Percentiles rank a stretch among this genome's conserved stretches.
Evolutionary conservation across 2,797 vertebrate species (phyloP).

Genomic region (Tokudaia tokunoshimensis): DNA sequence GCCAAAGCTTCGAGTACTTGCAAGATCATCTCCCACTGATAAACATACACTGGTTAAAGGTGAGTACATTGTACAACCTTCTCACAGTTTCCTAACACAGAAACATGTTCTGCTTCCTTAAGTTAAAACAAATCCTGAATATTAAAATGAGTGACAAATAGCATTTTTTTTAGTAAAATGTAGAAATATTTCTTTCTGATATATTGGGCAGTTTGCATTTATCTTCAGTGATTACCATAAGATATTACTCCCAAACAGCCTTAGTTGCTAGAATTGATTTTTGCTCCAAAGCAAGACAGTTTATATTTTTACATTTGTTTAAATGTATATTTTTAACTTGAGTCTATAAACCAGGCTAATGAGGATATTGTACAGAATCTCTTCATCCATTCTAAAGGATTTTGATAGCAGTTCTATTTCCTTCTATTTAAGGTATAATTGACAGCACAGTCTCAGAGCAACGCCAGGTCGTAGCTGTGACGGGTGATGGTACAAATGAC

Average conservation of each 20-base stretch:
- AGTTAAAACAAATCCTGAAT: slow-evolving; percentile 32
- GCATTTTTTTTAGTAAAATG: slow-evolving; percentile 51
- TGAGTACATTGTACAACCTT: slow-evolving; percentile 77
- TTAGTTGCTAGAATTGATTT: slow-evolving; percentile 42
- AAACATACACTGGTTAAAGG: slow-evolving; percentile 99
- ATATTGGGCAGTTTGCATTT: slow-evolving; percentile 7
- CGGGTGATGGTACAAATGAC: slow-evolving; percentile 98
- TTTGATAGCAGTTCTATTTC: slow-evolving; percentile 55
- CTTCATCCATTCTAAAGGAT: slow-evolving; percentile 22
- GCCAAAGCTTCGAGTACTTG: slow-evolving; percentile 98
- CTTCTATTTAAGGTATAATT: slow-evolving; percentile 94
- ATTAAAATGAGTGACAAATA: slow-evolving; percentile 28
- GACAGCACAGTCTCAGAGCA: slow-evolving; percentile 97
- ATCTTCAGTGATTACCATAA: slow-evolving; percentile 5
- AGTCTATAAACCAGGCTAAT: neutral
- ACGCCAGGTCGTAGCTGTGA: slow-evolving; percentile 98
- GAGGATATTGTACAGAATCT: slow-evolving; percentile 37
- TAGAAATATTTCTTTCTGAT: slow-evolving; percentile 32
- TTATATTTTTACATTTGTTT: slow-evolving; percentile 35
- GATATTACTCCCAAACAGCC: slow-evolving; percentile 14
- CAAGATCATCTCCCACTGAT: slow-evolving; percentile 99
- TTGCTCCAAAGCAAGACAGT: neutral
- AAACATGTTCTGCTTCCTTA: neutral
- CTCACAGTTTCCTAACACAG: neutral
- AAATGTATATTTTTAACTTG: slow-evolving; percentile 47